A percentile compares a stretch with the other conserved stretches of the same genome.
These are phyloP conservation scores for Periplaneta americana DNA, from an alignment of 1,140 invertebrate genomes.

Conservation along the genomic window DNA sequence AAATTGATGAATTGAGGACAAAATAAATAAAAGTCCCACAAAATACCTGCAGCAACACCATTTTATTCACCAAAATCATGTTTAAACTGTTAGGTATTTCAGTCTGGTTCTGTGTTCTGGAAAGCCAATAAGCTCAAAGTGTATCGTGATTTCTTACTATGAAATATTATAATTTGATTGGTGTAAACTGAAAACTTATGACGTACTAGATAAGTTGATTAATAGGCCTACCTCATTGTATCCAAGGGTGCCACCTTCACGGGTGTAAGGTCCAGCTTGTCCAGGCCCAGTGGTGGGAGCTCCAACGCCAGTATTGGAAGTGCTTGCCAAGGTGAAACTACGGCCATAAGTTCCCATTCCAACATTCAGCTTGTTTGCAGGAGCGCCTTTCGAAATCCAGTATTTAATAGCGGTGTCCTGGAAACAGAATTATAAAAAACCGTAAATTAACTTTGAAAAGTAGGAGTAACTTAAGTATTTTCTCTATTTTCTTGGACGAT, in stretches of 20 bases:
- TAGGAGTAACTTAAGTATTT: background rate
- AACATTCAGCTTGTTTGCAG: slow-evolving; percentile 42
- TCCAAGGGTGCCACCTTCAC: slow-evolving; percentile 59
- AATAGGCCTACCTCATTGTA: slow-evolving; percentile 77
- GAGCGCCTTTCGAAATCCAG: slow-evolving; percentile 41
- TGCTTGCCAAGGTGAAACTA: slow-evolving; percentile 40
- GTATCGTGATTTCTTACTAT: no score
- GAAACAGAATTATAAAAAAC: background rate
- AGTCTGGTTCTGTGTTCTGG: no score
- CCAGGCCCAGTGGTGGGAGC: slow-evolving; percentile 50
- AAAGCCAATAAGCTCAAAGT: no score
- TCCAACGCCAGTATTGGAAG: slow-evolving; percentile 32
- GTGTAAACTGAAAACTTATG: no score
- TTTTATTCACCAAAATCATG: no score
- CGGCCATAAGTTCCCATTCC: slow-evolving; percentile 48
- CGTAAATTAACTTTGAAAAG: background rate
- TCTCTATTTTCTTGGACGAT: background rate
- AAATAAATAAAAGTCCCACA: no score
- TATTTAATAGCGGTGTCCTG: slow-evolving; percentile 28
- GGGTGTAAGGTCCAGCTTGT: slow-evolving; percentile 61
- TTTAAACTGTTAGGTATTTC: no score
- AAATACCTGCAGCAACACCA: no score
- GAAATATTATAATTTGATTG: no score
- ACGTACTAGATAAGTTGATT: no score
- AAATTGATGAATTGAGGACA: no score